Conservation (phyloP, 2,113 vertebrate genomes). For the Cyprinus carpio region DNA sequence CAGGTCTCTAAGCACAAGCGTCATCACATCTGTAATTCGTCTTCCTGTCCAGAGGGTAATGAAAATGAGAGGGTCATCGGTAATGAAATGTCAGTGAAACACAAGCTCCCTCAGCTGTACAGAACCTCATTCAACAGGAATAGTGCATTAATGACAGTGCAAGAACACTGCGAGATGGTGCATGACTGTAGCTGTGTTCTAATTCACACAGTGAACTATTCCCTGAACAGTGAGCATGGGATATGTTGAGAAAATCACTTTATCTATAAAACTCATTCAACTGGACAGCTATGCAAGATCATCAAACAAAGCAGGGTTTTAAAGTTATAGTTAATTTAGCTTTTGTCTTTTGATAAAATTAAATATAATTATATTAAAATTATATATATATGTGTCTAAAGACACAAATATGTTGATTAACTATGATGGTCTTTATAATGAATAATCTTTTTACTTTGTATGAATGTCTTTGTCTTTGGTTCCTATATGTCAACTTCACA, state of each 20-base stretch:
- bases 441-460: too few species aligned
- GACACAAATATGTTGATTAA: too few species aligned
- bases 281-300: too few species aligned
- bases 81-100: constrained; percentile 39
- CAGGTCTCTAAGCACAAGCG: background rate
- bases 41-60: constrained; percentile 40
- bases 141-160: background rate
- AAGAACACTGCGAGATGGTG: background rate
- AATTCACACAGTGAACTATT: background rate
- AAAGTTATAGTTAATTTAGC: too few species aligned
- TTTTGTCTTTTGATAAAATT: too few species aligned
- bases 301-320: too few species aligned
- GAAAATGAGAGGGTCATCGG: constrained; percentile 29
- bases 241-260: background rate
- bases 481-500: background rate
- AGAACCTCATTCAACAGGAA: constrained; percentile 17
- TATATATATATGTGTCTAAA: too few species aligned
- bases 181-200: background rate
- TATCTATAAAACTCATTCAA: too few species aligned
- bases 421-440: too few species aligned
- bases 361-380: too few species aligned
- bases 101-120: constrained; percentile 17
- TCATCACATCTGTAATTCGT: constrained; percentile 25
- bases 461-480: too few species aligned
- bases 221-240: background rate